Conservation (phyloP, 2,888 invertebrate genomes). For the Chironomus riparius region DNA sequence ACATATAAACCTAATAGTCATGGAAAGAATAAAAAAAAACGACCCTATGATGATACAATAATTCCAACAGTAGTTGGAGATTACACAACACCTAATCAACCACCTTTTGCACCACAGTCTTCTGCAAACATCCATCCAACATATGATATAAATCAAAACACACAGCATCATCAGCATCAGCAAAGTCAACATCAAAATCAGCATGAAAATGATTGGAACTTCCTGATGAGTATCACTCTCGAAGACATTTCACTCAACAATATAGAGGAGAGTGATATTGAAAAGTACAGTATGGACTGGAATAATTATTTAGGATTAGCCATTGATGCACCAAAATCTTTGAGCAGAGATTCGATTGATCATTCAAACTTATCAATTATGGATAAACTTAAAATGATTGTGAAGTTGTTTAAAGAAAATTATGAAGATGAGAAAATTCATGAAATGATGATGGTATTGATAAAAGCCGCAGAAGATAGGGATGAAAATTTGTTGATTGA, state of each 20-base stretch:
- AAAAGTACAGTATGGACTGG: neutral
- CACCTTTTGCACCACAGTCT: neutral
- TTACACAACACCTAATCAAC: neutral
- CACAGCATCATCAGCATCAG: neutral
- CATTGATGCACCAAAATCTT: neutral
- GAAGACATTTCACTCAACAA: neutral
- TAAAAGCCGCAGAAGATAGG: neutral
- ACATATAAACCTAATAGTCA: constrained; percentile 54
- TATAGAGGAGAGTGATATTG: neutral
- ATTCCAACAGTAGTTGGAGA: constrained; percentile 25
- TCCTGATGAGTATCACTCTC: neutral
- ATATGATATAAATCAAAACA: too few species aligned
- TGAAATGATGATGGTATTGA: neutral
- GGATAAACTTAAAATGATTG: constrained; percentile 2
- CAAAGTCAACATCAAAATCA: neutral
- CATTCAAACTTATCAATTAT: neutral
- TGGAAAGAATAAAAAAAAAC: constrained; percentile 39
- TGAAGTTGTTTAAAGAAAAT: constrained; percentile 4
- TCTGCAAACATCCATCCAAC: too few species aligned
- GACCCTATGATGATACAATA: constrained; percentile 18
- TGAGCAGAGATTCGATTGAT: neutral
- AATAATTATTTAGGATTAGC: neutral
- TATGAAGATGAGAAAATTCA: neutral
- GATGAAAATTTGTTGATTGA: constrained; percentile 13
- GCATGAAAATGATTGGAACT: neutral